Conservation (phyloP, 2,797 vertebrate genomes). For the Hippoglossus hippoglossus region DNA sequence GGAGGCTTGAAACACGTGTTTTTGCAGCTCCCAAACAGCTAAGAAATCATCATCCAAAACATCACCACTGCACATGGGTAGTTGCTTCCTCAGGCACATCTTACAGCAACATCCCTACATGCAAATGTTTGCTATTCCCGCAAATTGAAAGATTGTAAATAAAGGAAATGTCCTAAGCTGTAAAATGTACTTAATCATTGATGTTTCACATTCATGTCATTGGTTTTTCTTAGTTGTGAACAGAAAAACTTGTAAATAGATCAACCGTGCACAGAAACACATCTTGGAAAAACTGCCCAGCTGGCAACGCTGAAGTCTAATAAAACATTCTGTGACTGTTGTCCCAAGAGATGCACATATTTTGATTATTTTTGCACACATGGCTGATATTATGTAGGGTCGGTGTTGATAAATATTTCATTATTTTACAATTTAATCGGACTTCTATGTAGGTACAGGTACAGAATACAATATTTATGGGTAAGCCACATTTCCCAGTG, state of each 20-base stretch:
- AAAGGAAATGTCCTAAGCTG: slow-evolving; percentile 33
- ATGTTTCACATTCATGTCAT: slow-evolving; percentile 35
- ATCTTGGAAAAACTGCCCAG: slow-evolving; percentile 18
- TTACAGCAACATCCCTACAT: slow-evolving; percentile 31
- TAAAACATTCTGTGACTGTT: slow-evolving; percentile 13
- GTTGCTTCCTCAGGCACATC: not conserved
- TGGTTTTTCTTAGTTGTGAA: slow-evolving; percentile 14
- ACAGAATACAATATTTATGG: not conserved
- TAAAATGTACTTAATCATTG: slow-evolving; percentile 43
- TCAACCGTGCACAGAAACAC: slow-evolving; percentile 16
- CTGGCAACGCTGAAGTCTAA: slow-evolving; percentile 1
- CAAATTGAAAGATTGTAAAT: slow-evolving; percentile 31
- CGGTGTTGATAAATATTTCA: slow-evolving; percentile 9
- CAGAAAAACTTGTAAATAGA: slow-evolving; percentile 12
- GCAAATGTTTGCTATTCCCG: not conserved
- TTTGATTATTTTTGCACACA: not conserved
- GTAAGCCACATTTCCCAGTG: not conserved
- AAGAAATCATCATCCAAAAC: slow-evolving; percentile 3
- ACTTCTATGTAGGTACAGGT: not conserved
- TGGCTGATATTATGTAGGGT: slow-evolving; percentile 8
- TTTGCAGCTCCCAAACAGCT: slow-evolving; percentile 1
- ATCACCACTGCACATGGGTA: too few species aligned
- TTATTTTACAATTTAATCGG: not conserved
- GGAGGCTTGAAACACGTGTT: not conserved
- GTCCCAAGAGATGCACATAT: not conserved